These are phyloP conservation scores for Karalla daura DNA, from an alignment of 2,797 vertebrate species.

Conservation along the genomic window DNA sequence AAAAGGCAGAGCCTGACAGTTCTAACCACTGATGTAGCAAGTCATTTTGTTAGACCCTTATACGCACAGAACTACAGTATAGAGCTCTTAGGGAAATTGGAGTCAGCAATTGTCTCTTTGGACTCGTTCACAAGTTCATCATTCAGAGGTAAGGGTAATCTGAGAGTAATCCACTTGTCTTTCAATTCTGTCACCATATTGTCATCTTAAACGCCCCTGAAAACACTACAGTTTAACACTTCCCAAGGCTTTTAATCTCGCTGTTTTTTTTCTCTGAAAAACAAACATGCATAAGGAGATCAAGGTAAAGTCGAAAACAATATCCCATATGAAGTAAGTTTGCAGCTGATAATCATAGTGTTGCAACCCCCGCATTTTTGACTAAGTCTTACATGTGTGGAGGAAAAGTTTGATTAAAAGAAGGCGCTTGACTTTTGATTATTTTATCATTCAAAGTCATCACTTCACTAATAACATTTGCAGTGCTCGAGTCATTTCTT, in stretches of 20 bases:
- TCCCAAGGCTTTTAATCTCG: not conserved
- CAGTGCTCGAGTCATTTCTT: not conserved
- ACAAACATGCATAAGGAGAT: no score
- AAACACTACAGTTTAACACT: no score
- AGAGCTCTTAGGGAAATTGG: not conserved
- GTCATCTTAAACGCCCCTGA: not conserved
- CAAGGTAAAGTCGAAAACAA: no score
- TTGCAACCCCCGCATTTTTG: not conserved
- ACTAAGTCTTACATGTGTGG: constrained; percentile 6
- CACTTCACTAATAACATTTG: not conserved
- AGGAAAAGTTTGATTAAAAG: constrained; percentile 8
- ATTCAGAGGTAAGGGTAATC: not conserved
- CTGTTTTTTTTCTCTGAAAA: not conserved
- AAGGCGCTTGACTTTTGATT: not conserved
- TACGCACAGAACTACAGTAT: not conserved
- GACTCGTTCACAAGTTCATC: not conserved
- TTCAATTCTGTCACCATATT: no score
- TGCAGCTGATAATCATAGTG: not conserved
- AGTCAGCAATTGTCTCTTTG: not conserved
- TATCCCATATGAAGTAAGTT: not conserved
- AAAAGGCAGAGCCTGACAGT: no score
- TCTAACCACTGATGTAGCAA: not conserved
- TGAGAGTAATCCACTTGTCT: no score
- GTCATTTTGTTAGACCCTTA: no score
- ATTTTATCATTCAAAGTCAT: constrained; percentile 2